Percentiles rank a stretch among this genome's conserved stretches.
phyloP scores from a whole-genome alignment of 2,797 vertebrate genomes.

The Anguilla obscura region DNA sequence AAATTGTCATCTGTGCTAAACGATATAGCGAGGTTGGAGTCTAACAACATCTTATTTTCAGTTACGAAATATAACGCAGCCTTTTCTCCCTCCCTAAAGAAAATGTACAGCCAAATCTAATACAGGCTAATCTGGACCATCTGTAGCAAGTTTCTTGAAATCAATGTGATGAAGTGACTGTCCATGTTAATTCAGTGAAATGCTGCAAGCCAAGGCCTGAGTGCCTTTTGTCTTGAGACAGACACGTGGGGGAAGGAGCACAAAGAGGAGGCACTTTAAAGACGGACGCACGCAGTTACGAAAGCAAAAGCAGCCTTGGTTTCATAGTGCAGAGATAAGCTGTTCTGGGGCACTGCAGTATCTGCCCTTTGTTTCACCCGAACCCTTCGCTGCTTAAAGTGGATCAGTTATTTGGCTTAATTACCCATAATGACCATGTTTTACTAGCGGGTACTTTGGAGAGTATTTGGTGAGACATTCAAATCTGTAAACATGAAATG shows the following conservation, averaged over 20 bases:
- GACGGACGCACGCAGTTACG: not conserved
- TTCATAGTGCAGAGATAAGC: not conserved
- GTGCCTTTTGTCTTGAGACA: constrained; percentile 16
- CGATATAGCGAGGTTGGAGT: constrained; percentile 34
- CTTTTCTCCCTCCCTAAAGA: not conserved
- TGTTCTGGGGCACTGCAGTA: not conserved
- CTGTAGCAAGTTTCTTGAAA: constrained; percentile 8
- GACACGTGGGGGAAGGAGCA: not conserved
- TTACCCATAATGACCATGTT: constrained; percentile 9
- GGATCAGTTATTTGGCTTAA: constrained; percentile 10
- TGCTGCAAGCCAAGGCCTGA: not conserved
- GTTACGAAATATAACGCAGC: constrained; percentile 31
- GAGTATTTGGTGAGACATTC: not conserved
- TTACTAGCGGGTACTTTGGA: not conserved
- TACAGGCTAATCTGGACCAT: not conserved
- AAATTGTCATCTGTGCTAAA: constrained; percentile 51
- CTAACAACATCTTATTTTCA: constrained; percentile 30
- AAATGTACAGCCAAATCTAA: not conserved
- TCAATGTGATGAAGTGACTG: not conserved
- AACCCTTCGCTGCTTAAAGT: not conserved
- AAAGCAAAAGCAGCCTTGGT: not conserved
- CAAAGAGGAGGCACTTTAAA: not conserved
- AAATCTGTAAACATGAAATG: not conserved
- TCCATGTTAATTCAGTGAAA: not conserved
- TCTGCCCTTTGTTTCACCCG: not conserved